A percentile compares a stretch with the other conserved stretches of the same genome.
Evolutionary conservation across 2,888 invertebrate species (phyloP).

Genomic region (Neria commutata): DNA sequence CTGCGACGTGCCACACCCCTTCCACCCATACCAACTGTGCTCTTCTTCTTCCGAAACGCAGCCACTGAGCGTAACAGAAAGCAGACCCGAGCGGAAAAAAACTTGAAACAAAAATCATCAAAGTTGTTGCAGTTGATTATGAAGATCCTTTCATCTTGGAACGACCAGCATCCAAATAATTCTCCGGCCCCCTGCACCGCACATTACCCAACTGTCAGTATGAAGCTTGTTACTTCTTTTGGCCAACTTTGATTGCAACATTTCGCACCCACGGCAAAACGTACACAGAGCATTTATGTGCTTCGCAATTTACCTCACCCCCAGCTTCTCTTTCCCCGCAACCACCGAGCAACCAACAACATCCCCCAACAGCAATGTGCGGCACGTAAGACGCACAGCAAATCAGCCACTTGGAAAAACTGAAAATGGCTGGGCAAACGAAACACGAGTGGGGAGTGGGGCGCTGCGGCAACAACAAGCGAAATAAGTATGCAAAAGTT

Average conservation of each 20-base stretch:
- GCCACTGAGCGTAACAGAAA: too few species aligned
- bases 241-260: conserved; percentile 49
- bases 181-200: conserved; percentile 18
- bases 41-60: too few species aligned
- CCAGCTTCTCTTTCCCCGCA: neutral
- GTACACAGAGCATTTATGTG: neutral
- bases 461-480: neutral
- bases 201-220: conserved; percentile 14
- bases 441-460: neutral
- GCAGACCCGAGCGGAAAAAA: conserved; percentile 35
- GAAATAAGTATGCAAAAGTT: conserved; percentile 34
- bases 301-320: neutral
- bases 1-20: neutral
- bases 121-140: conserved; percentile 30
- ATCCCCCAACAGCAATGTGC: conserved; percentile 17
- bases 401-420: too few species aligned
- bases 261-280: conserved; percentile 46
- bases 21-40: neutral
- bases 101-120: conserved; percentile 42
- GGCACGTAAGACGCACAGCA: conserved; percentile 13
- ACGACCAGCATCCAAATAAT: conserved; percentile 28
- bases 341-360: neutral
- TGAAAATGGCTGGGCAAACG: conserved; percentile 17
- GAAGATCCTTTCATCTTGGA: conserved; percentile 36
- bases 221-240: too few species aligned